These are phyloP conservation scores for Amphiura filiformis DNA, from an alignment of 35 echinoderm and acorn worm species.

Conservation along the genomic window DNA sequence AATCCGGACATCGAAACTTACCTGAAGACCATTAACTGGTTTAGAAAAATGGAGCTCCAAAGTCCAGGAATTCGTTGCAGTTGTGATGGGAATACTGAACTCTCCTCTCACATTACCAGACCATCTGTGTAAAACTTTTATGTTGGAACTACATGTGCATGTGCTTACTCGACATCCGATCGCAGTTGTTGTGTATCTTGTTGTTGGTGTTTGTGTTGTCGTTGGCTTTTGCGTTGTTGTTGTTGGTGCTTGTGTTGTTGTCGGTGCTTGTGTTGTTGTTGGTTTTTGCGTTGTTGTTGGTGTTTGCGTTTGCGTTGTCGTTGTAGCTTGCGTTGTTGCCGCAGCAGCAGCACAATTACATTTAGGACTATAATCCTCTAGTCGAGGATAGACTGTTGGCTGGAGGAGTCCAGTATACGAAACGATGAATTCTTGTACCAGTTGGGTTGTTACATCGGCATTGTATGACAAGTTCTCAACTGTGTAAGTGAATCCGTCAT, in stretches of 20 bases:
- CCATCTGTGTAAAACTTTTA: slow-evolving; percentile 6
- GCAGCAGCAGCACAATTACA: background rate
- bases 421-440: background rate
- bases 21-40: slow-evolving; percentile 52
- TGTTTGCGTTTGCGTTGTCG: no score
- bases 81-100: slow-evolving; percentile 27
- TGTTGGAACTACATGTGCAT: background rate
- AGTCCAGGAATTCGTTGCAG: slow-evolving; percentile 41
- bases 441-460: background rate
- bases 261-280: background rate
- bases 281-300: background rate
- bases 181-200: background rate
- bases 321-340: no score
- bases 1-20: no score
- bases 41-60: slow-evolving; percentile 37
- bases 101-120: slow-evolving; percentile 42
- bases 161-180: background rate
- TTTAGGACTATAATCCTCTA: background rate
- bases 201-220: background rate
- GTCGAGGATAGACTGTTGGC: background rate
- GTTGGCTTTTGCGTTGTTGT: background rate
- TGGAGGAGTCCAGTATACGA: background rate
- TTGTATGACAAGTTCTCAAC: background rate
- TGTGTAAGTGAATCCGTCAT: background rate
- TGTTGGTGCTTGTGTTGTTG: background rate